Percentiles rank a stretch among this genome's conserved stretches.
Conservation (phyloP, 2,113 vertebrate genomes). For the Bubo scandiacus region DNA sequence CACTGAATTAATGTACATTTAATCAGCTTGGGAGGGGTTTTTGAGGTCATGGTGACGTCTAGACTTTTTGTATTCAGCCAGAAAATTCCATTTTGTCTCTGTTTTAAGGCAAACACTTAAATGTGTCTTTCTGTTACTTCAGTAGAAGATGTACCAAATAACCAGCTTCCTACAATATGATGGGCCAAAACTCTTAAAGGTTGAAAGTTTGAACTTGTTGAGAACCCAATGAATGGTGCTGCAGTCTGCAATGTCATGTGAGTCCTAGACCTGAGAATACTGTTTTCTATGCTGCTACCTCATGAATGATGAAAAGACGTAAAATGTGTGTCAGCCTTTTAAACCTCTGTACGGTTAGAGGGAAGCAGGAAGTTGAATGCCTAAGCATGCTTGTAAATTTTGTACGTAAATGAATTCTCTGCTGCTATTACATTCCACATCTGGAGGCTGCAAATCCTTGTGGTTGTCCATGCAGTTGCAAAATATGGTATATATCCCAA, state of each 20-base stretch:
- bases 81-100: background rate
- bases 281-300: background rate
- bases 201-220: background rate
- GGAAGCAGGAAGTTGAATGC: background rate
- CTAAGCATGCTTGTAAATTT: background rate
- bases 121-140: background rate
- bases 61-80: background rate
- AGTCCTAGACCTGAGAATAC: background rate
- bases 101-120: background rate
- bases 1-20: constrained; percentile 23
- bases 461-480: background rate
- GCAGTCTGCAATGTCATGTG: accelerated
- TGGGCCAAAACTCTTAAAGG: background rate
- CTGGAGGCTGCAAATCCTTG: background rate
- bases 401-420: background rate
- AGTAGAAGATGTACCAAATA: background rate
- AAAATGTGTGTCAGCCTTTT: background rate
- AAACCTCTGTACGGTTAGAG: background rate
- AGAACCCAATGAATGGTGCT: background rate
- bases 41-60: background rate
- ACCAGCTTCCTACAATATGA: background rate
- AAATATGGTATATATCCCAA: background rate
- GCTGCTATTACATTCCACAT: background rate
- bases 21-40: background rate
- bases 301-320: background rate